Percentiles rank a stretch among this genome's conserved stretches.
phyloP scores from a whole-genome alignment of 1,140 invertebrate species.

The Papilio polytes region DNA sequence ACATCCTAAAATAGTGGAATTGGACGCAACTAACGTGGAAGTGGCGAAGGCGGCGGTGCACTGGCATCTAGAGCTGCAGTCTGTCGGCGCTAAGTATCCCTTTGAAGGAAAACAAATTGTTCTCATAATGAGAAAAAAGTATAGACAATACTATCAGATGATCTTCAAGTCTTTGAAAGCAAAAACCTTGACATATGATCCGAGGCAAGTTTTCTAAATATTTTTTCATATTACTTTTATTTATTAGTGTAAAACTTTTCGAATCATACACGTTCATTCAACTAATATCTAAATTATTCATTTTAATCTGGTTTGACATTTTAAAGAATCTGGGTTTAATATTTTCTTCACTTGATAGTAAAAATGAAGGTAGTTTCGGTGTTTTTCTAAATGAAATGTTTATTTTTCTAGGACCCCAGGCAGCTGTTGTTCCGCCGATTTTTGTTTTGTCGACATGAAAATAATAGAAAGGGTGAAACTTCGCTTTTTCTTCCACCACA shows the following conservation, averaged over 20 bases:
- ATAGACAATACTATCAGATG: constrained; percentile 79
- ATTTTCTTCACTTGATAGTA: neutral
- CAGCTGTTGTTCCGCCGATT: constrained; percentile 77
- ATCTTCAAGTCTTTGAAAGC: constrained; percentile 78
- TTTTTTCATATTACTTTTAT: neutral
- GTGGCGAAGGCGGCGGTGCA: constrained; percentile 72
- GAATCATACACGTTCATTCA: too few relatives aligned
- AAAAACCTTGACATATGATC: constrained; percentile 76
- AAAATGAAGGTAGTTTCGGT: neutral
- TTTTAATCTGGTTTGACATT: too few relatives aligned
- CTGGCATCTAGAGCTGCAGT: constrained; percentile 70
- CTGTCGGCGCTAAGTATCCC: constrained; percentile 61
- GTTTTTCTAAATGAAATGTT: constrained; percentile 4
- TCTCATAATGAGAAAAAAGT: constrained; percentile 80
- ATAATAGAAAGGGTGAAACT: constrained; percentile 75
- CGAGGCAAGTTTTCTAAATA: constrained; percentile 56
- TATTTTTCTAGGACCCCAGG: constrained; percentile 68
- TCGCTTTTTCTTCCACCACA: constrained; percentile 75
- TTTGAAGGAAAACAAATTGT: constrained; percentile 79
- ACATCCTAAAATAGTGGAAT: constrained; percentile 76
- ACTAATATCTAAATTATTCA: too few relatives aligned
- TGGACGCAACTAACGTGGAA: constrained; percentile 75
- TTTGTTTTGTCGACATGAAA: constrained; percentile 79
- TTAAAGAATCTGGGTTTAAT: neutral
- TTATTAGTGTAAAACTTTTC: neutral